Evolutionary conservation across 53 echinoderm and acorn worm genomes (phyloP), one percentile per base, ranked within the genome.

Genomic region (Glandiceps talaboti): DNA sequence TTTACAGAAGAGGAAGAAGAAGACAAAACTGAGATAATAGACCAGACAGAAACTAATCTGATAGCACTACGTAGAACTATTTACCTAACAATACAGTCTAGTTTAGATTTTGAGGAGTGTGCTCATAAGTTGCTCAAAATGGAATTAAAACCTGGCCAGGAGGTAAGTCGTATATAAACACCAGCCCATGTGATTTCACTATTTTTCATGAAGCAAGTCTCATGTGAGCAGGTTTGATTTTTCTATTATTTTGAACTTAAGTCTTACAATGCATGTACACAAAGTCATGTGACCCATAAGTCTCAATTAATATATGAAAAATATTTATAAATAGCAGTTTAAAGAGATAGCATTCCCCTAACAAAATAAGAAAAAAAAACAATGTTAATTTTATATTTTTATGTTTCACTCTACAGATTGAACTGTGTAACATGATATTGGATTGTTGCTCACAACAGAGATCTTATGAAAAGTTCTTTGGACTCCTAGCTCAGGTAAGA

Each of bases 51-150:
- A 81, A 97, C 97, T 1, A 97, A 97, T 83, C 87, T 97, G 80
- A 89, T 89, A 26, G 91, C 97, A 0, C 77, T 97, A 29, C 84
- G 97, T 27, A 89, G 97, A 33, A 97, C 91, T 73, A 93, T 97
- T 33, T 97, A 97, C 85, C 87, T 97, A 27, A 97, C 97, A 12
- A 90, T 97, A 32, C 97, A 97, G 74, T 97, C 97, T n/a, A 97
- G 97, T 86, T 84, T 93, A 32, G 97, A 93, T 82, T 97, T 97
- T 93, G 97, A 97, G 74, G 97, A 97, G 74, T 97, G 97, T 82
- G 93, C 97, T 27, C 97, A 97, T 74, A 97, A 97, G 79, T 90
- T 97, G 89, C 87, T 97, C 29, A 90, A 80, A 79, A 93, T 97
- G 97, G 92, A 97, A 31, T 88, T 97, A 29, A 93, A 97, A 82